Percentiles rank a stretch among this genome's conserved stretches.
Evolutionary conservation across 2,888 invertebrate species (phyloP).

Genomic region (Magallana nippona): DNA sequence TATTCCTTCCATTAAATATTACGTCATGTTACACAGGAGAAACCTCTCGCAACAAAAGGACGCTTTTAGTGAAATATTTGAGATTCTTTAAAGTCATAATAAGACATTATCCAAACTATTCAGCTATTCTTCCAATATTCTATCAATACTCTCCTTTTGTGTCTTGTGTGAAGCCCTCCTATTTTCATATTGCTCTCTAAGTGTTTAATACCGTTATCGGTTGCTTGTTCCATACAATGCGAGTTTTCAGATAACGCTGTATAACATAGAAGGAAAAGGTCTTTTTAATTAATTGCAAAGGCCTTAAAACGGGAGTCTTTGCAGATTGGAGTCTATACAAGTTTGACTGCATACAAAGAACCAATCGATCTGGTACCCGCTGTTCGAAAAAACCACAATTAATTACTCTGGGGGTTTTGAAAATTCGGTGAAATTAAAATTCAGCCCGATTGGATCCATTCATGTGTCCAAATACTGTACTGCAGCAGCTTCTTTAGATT

Average conservation of each 20-base stretch:
- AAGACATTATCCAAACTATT: conserved; percentile 3
- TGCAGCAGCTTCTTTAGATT: too few species aligned
- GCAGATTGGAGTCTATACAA: conserved; percentile 25
- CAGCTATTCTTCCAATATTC: neutral
- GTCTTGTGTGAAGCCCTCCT: neutral
- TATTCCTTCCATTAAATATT: too few species aligned
- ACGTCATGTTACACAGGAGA: too few species aligned
- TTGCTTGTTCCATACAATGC: conserved; percentile 1
- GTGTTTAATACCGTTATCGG: conserved; percentile 25
- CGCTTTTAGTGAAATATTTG: conserved; percentile 7
- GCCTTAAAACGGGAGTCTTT: conserved; percentile 12
- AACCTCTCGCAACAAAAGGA: neutral
- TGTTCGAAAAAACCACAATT: neutral
- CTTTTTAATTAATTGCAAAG: conserved; percentile 21
- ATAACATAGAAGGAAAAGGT: neutral
- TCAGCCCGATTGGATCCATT: neutral
- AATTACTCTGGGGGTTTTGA: conserved; percentile 4
- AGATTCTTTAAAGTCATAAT: neutral
- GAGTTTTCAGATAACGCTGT: neutral
- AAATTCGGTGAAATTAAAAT: conserved; percentile 27
- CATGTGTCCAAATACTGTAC: neutral
- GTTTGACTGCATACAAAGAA: conserved; percentile 14
- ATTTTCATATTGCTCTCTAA: conserved; percentile 12
- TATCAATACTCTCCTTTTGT: conserved; percentile 15
- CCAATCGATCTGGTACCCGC: neutral